Evolutionary conservation across 1,140 invertebrate genomes (phyloP), one percentile per base, ranked within the genome.

Genomic region (Diachasma alloeum): DNA sequence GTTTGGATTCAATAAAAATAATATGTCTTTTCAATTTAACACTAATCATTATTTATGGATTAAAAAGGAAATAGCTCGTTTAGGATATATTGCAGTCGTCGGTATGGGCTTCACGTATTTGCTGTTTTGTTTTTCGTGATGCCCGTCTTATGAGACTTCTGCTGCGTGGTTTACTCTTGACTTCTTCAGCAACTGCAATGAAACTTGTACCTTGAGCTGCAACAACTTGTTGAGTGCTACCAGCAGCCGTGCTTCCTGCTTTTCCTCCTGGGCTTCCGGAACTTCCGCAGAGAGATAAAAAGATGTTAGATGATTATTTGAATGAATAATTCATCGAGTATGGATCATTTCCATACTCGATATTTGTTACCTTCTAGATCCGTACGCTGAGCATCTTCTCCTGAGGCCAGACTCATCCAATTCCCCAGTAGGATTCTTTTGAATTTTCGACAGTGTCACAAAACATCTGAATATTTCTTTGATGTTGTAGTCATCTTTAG

Each of bases 81-180:
- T 94, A 94, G 72, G 94, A 94, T 80, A 94, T 91, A 83, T 91
- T 93, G 83, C 94, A 95, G 81, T 95, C 94, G 69, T 94, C 93
- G 1, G 90, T 84, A 76, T 93, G 92, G 24, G 93, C 91, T 78
- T 94, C 94, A 68, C 93, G 90, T 74, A 95, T 94, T 88, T 95
- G 94, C 85, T 95, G 94, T 81, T 95, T 94, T 76, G 94, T 92
- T 87, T 96, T 96, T 78, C 94, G 91, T 80, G 94, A 95, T 46
- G 93, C 93, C 63, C 95, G 91, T 78, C 95, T 91, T 77, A 96
- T 96, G 68, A 96, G 91, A 77, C 94, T 95, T 71, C 95, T 91
- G 82, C 93, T 94, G 46, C 94, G 88, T 0, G 93, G 94, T 80
- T 95, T 94, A 71, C 84, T 88, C 70, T 88, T 89, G 0, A 87